A percentile compares a stretch with the other conserved stretches of the same genome.
Conservation (phyloP, 2,113 vertebrate genomes). For the Aspidoscelis tigris region DNA sequence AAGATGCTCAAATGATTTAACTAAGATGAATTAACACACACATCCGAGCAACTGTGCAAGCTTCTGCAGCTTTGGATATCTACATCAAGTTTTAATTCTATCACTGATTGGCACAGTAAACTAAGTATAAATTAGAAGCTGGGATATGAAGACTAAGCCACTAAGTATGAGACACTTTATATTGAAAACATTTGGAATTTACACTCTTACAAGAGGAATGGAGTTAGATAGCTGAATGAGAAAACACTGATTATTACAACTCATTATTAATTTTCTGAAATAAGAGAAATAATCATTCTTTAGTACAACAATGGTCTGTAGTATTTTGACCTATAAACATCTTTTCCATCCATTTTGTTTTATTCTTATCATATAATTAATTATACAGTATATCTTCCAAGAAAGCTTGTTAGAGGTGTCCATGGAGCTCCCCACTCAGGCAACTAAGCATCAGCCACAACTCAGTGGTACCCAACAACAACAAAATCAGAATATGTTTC, state of each 20-base stretch:
- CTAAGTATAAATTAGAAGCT: not conserved
- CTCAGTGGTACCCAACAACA: no score
- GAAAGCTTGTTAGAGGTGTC: no score
- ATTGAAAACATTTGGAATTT: not conserved
- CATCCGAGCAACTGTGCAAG: not conserved
- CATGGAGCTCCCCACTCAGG: no score
- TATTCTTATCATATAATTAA: constrained; percentile 17
- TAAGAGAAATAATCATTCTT: no score
- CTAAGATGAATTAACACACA: not conserved
- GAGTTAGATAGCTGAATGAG: not conserved
- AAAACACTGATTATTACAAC: not conserved
- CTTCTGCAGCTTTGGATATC: not conserved
- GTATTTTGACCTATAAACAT: not conserved
- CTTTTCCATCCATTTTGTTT: not conserved
- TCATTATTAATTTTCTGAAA: not conserved
- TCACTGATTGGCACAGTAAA: not conserved
- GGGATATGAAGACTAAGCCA: not conserved
- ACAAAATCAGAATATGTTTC: constrained; percentile 31
- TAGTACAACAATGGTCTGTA: not conserved
- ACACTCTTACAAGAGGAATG: not conserved
- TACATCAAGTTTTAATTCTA: no score
- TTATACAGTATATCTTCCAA: constrained; percentile 16
- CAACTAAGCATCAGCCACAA: no score
- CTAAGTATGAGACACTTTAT: not conserved
- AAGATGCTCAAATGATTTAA: not conserved